Conservation (phyloP, 2,888 invertebrate species). For the Machimus atricapillus region DNA sequence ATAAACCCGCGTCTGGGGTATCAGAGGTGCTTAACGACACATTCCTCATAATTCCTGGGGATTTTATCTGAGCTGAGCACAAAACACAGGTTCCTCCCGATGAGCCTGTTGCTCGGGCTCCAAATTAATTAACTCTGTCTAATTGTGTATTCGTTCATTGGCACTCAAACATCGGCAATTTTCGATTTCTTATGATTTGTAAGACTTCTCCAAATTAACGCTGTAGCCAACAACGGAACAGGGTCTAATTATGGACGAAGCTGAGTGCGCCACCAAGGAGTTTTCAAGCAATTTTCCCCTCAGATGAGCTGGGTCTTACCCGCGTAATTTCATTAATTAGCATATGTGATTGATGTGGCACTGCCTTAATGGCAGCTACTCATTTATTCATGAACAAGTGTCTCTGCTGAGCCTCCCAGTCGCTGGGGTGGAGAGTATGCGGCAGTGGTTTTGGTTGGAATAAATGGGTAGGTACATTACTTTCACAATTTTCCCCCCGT, state of each 20-base stretch:
- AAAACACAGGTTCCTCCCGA: not conserved
- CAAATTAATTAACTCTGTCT: constrained; percentile 4
- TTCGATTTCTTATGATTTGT: not conserved
- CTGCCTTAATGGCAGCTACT: constrained; percentile 12
- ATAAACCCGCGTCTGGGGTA: not conserved
- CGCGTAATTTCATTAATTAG: constrained; percentile 14
- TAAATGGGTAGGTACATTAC: constrained; percentile 25
- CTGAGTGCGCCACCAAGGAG: not conserved
- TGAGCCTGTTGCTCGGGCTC: not conserved
- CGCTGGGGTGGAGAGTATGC: not conserved
- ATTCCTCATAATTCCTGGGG: not conserved
- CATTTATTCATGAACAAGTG: constrained; percentile 28
- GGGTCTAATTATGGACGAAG: not conserved
- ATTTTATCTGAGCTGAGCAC: not conserved
- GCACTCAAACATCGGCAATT: not conserved
- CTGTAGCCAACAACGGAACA: not conserved
- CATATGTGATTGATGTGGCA: constrained; percentile 30
- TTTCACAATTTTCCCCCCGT: not conserved
- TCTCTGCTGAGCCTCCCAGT: not conserved
- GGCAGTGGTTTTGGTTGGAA: not conserved
- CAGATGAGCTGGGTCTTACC: not conserved
- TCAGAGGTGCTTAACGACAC: not conserved
- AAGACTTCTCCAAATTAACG: not conserved
- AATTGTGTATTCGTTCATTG: not conserved
- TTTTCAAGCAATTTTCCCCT: not conserved